phyloP scores from a whole-genome alignment of 2,888 invertebrate species.

The Scrobipalpa atriplicella region DNA sequence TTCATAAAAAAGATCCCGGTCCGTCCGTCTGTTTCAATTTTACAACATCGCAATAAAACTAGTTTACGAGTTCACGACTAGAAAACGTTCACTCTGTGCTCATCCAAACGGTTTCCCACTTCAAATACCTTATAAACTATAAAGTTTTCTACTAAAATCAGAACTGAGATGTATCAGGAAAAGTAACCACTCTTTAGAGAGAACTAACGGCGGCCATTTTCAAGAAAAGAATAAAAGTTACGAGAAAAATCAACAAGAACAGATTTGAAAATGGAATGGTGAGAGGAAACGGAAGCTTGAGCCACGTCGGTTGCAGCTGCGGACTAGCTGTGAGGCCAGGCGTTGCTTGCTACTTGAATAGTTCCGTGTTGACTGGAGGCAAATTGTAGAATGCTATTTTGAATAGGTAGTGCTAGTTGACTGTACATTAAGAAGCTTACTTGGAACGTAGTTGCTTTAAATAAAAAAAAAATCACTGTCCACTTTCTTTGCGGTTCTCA shows the following conservation, averaged over 20 bases:
- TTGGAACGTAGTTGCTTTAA: too few species aligned
- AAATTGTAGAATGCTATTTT: not conserved
- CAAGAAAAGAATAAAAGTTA: conserved; percentile 25
- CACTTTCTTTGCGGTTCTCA: too few species aligned
- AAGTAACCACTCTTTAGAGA: not conserved
- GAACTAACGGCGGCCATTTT: conserved; percentile 11
- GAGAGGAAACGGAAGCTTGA: conserved; percentile 25
- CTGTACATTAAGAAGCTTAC: too few species aligned
- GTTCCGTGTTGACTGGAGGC: not conserved
- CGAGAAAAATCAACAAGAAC: conserved; percentile 31
- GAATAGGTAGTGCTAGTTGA: too few species aligned
- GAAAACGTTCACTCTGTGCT: conserved; percentile 8
- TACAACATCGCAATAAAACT: not conserved
- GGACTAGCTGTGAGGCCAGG: conserved; percentile 5
- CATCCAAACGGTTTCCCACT: conserved; percentile 3
- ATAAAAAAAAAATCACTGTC: too few species aligned
- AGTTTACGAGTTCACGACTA: not conserved
- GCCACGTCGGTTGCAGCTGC: conserved; percentile 19
- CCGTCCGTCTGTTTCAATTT: conserved; percentile 9
- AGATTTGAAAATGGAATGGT: conserved; percentile 33
- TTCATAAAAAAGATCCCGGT: not conserved
- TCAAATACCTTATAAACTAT: not conserved
- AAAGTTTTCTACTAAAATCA: conserved; percentile 2
- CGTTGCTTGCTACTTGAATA: conserved; percentile 3
- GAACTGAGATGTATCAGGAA: not conserved